Base-by-base conservation (phyloP, 2,797 vertebrate species). In the Enteromius trimaculatus region DNA sequence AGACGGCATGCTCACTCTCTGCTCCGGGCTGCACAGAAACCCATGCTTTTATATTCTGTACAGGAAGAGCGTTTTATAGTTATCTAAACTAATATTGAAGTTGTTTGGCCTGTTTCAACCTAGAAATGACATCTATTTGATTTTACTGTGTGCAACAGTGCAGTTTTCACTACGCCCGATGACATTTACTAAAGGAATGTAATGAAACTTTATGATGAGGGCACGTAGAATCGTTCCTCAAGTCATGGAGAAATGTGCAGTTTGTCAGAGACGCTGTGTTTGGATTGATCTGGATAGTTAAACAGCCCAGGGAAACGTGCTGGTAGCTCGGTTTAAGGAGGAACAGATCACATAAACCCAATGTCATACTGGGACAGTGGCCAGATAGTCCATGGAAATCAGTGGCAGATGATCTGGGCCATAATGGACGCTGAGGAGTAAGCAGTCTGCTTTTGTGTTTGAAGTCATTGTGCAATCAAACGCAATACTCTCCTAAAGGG, bases 311-410 rank as follows among this genome's bases (percentile, higher is more conserved):
- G 55, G 69, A 42, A 81, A 39, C 3, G 16, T 53, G 23, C 64
- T 68, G 31, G 77, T 71, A 60, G 66, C 68, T 81, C 13, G 17
- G 23, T 72, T 71, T 62, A 62, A 47, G 68, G 11, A 42, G 79
- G 39, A 81, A 62, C 68, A 69, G 64, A 55, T 80, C 65, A 69
- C 31, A 81, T 62, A 64, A 64, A 64, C 42, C 42, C 70, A 65
- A 81, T 74, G 58, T 37, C 80, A 74, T 81, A 65, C 80, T 81
- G 80, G 80, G 70, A 65, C 55, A 49, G 10, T 14, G 42, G 69
- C 80, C 80, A 81, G 58, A 51, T 44, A 81, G 70, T 65, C 42
- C 58, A 21, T 74, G 58, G 31, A 81, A 74, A 81, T 81, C 29
- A 37, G 6, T 69, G 34, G 47, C 47, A 72, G 79, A 81, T 71